Base-by-base conservation (phyloP, 2,888 invertebrate genomes). In the Lochmaea crataegi region DNA sequence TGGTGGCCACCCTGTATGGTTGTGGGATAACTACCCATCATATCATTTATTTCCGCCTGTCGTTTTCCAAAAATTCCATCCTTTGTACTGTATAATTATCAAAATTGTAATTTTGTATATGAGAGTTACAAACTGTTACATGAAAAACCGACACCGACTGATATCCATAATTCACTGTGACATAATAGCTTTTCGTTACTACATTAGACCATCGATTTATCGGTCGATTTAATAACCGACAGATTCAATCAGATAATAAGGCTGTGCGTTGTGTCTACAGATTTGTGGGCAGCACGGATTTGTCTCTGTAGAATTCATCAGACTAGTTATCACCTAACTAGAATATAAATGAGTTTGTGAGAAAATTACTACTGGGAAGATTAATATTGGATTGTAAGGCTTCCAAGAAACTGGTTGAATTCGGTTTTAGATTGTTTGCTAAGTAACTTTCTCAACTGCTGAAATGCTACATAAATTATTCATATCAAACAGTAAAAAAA, bases 161-260 rank as follows among this genome's bases (percentile, higher is more conserved):
- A 26, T 58, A 58, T 58, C 58, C 60, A 60, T 60, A 38, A 60
- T 60, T 60, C 60, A 60, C 38, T 7, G 14, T n/a, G 38, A 32
- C 32, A 60, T 60, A 38, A 60, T 60, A 60, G 60, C 60, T 16
- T 58, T 12, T 58, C 58, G 22, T 12, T 14, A 32, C 38, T 16
- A 60, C n/a, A 38, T 38, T 60, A 60, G 60, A 26, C 60, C 60
- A 60, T 60, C 60, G 60, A 60, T 60, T 60, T 60, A 60, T 60
- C 38, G 60, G 60, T 60, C 60, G 60, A 60, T 60, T 60, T 60
- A 60, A 60, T 60, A 60, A 60, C 60, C 60, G 38, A 60, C 10
- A 60, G 60, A 60, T 60, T 60, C 60, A 60, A 60, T 60, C 60
- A 60, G 60, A 60, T 60, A 32, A 58, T 58, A 60, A 60, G 60